Evolutionary conservation across 1,140 invertebrate species (phyloP), one percentile per base, ranked within the genome.

Genomic region (Cephus cinctus): DNA sequence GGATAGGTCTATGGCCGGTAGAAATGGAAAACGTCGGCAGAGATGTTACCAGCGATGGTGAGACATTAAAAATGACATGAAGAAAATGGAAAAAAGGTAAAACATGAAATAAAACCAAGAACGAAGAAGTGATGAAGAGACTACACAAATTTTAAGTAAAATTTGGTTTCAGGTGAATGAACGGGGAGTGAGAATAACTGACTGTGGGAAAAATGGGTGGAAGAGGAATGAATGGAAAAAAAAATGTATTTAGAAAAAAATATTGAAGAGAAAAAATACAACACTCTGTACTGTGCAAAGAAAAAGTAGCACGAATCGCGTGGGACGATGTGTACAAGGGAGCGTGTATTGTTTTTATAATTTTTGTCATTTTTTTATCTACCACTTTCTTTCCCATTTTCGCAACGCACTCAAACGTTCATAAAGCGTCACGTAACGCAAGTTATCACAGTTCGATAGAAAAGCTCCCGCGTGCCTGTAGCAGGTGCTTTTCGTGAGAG

Each of bases 371-470:
- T 30, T 12, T 30, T 30, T 30, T 4, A 11, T 4, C 27, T 30
- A 12, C 27, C 4, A 11, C 2, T 12, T 30, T 30, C 4, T 30
- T 30, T 27, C 6, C 12, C 27, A 12, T 3, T 9, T 30, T 4
- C 27, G 4, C 27, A 9, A 12, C 12, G 27, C 9, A 11, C 2
- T 30, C 12, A 2, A 30, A 30, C 27, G 14, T 2, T 2, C 27
- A 30, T n/a, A 38, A 23, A 38, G 31, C 50, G 42, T 40, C 35
- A 38, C 47, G 43, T 58, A 61, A 55, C 50, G 56, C 57, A 49
- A 56, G 25, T 60, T 68, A 68, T 68, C 65, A 68, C 65, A 68
- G 65, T 63, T 68, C 52, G 47, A 65, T 54, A 61, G 45, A 56
- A 54, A 62, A 65, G 42, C 25, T 27, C 43, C 27, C 39, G 18